Evolutionary conservation across 2,113 vertebrate genomes (phyloP).

Genomic region (Mus spicilegus): DNA sequence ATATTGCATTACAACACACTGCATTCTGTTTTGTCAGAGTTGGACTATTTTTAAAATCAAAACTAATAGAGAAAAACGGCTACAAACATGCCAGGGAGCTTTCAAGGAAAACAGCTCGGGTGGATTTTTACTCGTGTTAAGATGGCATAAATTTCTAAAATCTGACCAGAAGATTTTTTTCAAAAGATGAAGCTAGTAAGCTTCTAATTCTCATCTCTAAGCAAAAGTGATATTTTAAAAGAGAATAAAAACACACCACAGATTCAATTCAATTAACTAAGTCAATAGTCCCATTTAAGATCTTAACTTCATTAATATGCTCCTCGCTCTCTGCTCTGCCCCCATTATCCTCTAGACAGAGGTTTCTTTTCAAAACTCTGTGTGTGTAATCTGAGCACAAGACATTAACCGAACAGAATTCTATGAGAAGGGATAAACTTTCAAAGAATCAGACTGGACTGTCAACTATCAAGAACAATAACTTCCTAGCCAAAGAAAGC

Average conservation of each 20-base stretch:
- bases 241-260: slow-evolving; percentile 27
- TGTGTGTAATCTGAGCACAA: slow-evolving; percentile 53
- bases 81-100: slow-evolving; percentile 56
- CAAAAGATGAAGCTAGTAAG: slow-evolving; percentile 12
- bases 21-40: slow-evolving; percentile 44
- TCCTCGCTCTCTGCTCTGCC: slow-evolving; percentile 63
- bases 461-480: slow-evolving; percentile 46
- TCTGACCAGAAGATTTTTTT: slow-evolving; percentile 26
- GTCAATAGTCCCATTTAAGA: slow-evolving; percentile 44
- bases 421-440: slow-evolving; percentile 25
- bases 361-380: slow-evolving; percentile 63
- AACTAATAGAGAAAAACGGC: slow-evolving; percentile 56
- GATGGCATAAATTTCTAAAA: slow-evolving; percentile 14
- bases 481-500: slow-evolving; percentile 49
- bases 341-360: slow-evolving; percentile 61
- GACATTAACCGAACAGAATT: slow-evolving; percentile 55
- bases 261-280: slow-evolving; percentile 42
- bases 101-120: slow-evolving; percentile 65
- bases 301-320: slow-evolving; percentile 71
- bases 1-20: slow-evolving; percentile 48
- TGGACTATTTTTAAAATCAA: slow-evolving; percentile 39
- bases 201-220: slow-evolving; percentile 26
- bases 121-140: slow-evolving; percentile 54
- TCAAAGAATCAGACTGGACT: slow-evolving; percentile 9
- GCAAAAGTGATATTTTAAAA: slow-evolving; percentile 17